phyloP scores from a whole-genome alignment of 35 echinoderm and acorn worm species.

The Ptychodera flava region DNA sequence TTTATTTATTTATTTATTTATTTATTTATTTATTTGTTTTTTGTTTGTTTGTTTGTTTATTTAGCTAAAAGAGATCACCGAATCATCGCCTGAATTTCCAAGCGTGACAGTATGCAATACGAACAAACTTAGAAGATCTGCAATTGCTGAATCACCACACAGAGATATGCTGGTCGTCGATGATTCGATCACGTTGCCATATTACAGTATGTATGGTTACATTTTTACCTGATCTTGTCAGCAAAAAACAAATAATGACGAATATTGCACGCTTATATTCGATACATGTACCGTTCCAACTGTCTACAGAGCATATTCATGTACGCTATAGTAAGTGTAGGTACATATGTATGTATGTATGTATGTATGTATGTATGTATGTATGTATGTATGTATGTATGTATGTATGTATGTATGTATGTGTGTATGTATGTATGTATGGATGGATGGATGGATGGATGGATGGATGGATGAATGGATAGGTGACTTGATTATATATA shows the following conservation, averaged over 20 bases:
- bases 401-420: not conserved
- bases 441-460: too few species aligned
- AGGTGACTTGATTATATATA: too few species aligned
- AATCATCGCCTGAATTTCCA: not conserved
- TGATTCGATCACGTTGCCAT: conserved; percentile 3
- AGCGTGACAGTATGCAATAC: conserved; percentile 16
- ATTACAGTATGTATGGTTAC: conserved; percentile 24
- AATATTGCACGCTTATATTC: too few species aligned
- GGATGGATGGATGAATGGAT: too few species aligned
- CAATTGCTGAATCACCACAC: conserved; percentile 6
- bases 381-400: not conserved
- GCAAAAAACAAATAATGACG: too few species aligned
- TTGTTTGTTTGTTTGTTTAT: too few species aligned
- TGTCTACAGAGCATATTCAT: too few species aligned
- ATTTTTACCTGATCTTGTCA: too few species aligned
- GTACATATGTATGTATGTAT: not conserved
- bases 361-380: not conserved
- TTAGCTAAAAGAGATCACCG: conserved; percentile 10
- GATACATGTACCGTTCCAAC: too few species aligned
- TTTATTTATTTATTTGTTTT: too few species aligned
- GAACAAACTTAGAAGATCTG: conserved; percentile 13
- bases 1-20: too few species aligned
- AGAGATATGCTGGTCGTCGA: conserved; percentile 16
- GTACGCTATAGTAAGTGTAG: not conserved
- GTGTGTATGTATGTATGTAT: too few species aligned